Evolutionary conservation across 2,888 invertebrate species (phyloP).

Genomic region (Drosophila ezoana): DNA sequence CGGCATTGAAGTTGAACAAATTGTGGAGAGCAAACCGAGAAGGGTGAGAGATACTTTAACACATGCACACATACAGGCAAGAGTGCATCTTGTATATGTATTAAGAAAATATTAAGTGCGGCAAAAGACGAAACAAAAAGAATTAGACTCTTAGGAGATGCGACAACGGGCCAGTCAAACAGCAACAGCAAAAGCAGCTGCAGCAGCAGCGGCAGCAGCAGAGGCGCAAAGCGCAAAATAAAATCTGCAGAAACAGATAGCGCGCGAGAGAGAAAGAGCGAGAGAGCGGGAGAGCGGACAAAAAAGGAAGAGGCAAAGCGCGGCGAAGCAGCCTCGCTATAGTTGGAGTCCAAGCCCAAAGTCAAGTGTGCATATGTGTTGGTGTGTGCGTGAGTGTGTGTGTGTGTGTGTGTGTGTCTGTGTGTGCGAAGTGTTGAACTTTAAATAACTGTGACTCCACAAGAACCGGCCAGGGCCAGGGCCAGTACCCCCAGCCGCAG

Average conservation of each 20-base stretch:
- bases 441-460: conserved; percentile 66
- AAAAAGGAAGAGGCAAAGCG: conserved; percentile 24
- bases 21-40: conserved; percentile 87
- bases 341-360: conserved; percentile 57
- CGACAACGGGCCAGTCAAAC: conserved; percentile 44
- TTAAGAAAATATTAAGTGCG: conserved; percentile 50
- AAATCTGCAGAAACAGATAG: conserved; percentile 29
- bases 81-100: conserved; percentile 14
- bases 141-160: conserved; percentile 56
- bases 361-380: conserved; percentile 49
- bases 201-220: conserved; percentile 9
- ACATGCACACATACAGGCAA: conserved; percentile 16
- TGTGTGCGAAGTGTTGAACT: conserved; percentile 49
- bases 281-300: conserved; percentile 27
- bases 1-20: conserved; percentile 88
- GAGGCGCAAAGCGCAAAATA: conserved; percentile 19
- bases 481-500: conserved; percentile 23
- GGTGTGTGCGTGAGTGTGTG: conserved; percentile 6
- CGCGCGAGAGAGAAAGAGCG: conserved; percentile 1
- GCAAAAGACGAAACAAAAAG: conserved; percentile 47
- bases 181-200: conserved; percentile 12
- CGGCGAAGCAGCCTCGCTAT: conserved; percentile 27
- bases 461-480: conserved; percentile 63
- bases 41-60: conserved; percentile 86
- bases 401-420: conserved; percentile 15